phyloP scores from a whole-genome alignment of 2,888 invertebrate species.

The Lampropteryx suffumata region DNA sequence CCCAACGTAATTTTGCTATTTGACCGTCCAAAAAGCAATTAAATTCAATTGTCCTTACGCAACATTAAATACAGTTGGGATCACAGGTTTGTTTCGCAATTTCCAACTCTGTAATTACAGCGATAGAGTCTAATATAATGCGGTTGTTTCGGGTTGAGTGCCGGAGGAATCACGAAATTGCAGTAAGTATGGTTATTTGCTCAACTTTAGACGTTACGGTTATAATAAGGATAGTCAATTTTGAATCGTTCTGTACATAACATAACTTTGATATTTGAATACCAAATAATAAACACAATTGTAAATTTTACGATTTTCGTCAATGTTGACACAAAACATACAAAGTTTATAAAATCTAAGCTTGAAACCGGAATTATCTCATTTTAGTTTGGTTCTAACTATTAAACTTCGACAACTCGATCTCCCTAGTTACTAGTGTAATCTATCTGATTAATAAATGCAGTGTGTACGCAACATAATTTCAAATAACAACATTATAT shows the following conservation, averaged over 20 bases:
- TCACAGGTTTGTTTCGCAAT: conserved; percentile 34
- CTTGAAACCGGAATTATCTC: too few species aligned
- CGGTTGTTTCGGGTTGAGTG: conserved; percentile 4
- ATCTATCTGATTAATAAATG: too few species aligned
- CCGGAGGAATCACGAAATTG: conserved; percentile 21
- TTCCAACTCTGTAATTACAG: conserved; percentile 28
- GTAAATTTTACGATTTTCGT: too few species aligned
- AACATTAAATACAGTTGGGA: conserved; percentile 50
- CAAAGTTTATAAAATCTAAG: too few species aligned
- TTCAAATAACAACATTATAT: too few species aligned
- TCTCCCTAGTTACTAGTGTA: too few species aligned
- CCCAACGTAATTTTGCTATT: conserved; percentile 36
- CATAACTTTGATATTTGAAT: not conserved
- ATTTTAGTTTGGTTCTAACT: too few species aligned
- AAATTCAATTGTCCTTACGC: conserved; percentile 55
- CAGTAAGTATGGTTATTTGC: conserved; percentile 26
- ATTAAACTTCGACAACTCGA: too few species aligned
- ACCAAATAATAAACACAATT: conserved; percentile 2
- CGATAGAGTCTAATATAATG: conserved; percentile 23
- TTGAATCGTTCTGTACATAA: not conserved
- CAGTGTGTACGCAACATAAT: too few species aligned
- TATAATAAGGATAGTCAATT: conserved; percentile 1
- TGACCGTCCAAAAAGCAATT: conserved; percentile 49
- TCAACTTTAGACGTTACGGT: conserved; percentile 30
- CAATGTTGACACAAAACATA: too few species aligned